phyloP scores from a whole-genome alignment of 2,888 invertebrate species.

The Phoenoteleia sp. region DNA sequence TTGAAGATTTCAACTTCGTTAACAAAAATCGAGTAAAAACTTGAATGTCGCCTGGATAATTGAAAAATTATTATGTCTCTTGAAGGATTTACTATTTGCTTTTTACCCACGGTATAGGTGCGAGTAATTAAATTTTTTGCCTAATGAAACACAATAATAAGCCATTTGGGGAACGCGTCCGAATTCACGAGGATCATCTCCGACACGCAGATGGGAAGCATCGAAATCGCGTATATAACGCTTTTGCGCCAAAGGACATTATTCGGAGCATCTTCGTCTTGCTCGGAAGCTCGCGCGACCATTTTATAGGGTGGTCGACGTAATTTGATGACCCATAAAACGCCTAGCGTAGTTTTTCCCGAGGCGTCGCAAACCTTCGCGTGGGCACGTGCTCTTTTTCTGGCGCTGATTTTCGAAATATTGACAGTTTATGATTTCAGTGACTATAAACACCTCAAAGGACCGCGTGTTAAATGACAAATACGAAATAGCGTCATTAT shows the following conservation, averaged over 20 bases:
- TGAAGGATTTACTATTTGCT: no score
- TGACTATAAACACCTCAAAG: slow-evolving; percentile 50
- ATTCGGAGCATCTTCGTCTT: slow-evolving; percentile 81
- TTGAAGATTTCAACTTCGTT: no score
- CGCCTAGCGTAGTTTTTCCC: slow-evolving; percentile 86
- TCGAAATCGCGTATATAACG: slow-evolving; percentile 25
- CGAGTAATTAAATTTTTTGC: slow-evolving; percentile 13
- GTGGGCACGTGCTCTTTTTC: slow-evolving; percentile 78
- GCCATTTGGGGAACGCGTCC: slow-evolving; percentile 20
- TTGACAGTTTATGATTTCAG: slow-evolving; percentile 71
- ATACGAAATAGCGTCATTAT: slow-evolving; percentile 53
- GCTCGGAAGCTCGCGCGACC: slow-evolving; percentile 85
- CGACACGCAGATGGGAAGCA: slow-evolving; percentile 24
- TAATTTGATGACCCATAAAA: slow-evolving; percentile 87
- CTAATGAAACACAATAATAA: slow-evolving; percentile 44
- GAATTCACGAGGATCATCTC: not conserved
- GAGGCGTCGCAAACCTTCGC: slow-evolving; percentile 80
- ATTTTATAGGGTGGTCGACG: slow-evolving; percentile 86
- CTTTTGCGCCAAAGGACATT: slow-evolving; percentile 79
- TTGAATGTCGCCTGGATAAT: no score
- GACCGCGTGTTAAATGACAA: slow-evolving; percentile 57
- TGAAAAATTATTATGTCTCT: no score
- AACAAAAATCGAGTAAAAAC: no score
- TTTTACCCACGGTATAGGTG: not conserved
- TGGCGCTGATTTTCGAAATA: slow-evolving; percentile 78